phyloP scores from a whole-genome alignment of 2,113 vertebrate species.

The Nettapus auritus region DNA sequence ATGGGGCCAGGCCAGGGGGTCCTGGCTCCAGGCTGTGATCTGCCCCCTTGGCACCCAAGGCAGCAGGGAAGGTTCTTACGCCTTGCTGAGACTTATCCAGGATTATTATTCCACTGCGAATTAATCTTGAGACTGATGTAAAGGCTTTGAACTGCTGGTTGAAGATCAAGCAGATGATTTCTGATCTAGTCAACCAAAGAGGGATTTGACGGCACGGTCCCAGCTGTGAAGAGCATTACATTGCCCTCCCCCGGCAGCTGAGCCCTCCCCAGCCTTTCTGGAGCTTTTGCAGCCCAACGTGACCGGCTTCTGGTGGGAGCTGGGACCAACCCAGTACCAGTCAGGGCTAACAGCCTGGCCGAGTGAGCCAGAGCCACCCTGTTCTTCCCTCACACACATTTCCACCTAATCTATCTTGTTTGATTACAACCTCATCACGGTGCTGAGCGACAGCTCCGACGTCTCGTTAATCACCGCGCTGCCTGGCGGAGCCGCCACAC shows the following conservation, averaged over 20 bases:
- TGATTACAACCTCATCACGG: fast-evolving
- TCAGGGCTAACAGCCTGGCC: neutral
- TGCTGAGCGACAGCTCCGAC: neutral
- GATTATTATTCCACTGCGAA: constrained; percentile 51
- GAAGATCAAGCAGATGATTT: constrained; percentile 27
- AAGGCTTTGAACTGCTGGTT: constrained; percentile 41
- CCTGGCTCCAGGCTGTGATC: too few relatives aligned
- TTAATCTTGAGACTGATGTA: constrained; percentile 38
- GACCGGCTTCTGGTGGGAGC: too few relatives aligned
- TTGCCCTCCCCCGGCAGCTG: neutral
- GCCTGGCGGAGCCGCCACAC: fast-evolving
- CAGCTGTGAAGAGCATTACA: neutral
- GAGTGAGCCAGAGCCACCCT: neutral
- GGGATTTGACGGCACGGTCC: constrained; percentile 10
- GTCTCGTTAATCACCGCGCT: fast-evolving
- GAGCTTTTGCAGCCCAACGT: too few relatives aligned
- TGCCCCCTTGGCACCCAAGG: too few relatives aligned
- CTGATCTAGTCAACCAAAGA: neutral
- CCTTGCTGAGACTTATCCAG: constrained; percentile 22
- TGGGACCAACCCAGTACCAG: too few relatives aligned
- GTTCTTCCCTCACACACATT: neutral
- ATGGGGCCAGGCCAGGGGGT: too few relatives aligned
- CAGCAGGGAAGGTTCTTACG: neutral
- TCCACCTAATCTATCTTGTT: neutral
- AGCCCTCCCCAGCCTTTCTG: neutral